These are phyloP conservation scores for Camponotus vicinus DNA, from an alignment of 1,140 invertebrate species.

Conservation along the genomic window DNA sequence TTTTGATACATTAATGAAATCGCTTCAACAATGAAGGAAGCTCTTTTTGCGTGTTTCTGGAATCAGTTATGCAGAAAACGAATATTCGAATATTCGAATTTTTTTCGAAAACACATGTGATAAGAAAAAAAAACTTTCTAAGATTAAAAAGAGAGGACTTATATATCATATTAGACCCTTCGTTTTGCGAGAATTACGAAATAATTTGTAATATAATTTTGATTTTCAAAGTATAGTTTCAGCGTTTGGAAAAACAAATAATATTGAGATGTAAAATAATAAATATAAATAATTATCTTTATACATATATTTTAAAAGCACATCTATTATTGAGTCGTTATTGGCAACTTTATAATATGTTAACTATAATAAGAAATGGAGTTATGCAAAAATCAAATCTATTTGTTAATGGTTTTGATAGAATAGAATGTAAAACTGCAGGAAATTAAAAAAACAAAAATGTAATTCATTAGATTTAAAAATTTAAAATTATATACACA, in stretches of 20 bases:
- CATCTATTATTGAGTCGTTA: slow-evolving; percentile 5
- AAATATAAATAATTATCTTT: slow-evolving; percentile 23
- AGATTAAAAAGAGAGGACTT: slow-evolving; percentile 1
- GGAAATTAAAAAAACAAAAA: neutral
- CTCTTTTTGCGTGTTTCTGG: slow-evolving; percentile 17
- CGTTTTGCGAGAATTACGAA: neutral
- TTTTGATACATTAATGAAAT: slow-evolving; percentile 28
- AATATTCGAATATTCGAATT: slow-evolving; percentile 4
- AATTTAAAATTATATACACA: neutral
- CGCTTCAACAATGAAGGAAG: slow-evolving; percentile 2
- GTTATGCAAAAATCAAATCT: slow-evolving; percentile 14
- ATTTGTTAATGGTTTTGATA: slow-evolving; percentile 14
- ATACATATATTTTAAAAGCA: neutral
- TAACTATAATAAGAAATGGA: neutral
- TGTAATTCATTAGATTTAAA: neutral
- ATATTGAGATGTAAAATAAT: slow-evolving; percentile 18
- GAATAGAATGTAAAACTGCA: neutral
- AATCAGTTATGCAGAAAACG: slow-evolving; percentile 12
- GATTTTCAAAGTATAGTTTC: slow-evolving; percentile 6
- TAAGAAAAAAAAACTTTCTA: neutral
- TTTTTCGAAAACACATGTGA: neutral
- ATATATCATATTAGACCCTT: neutral
- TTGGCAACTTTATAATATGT: neutral
- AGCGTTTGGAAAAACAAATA: neutral
- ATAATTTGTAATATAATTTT: slow-evolving; percentile 18